Evolutionary conservation across 2,888 invertebrate genomes (phyloP).

Genomic region (Lithosia quadra): DNA sequence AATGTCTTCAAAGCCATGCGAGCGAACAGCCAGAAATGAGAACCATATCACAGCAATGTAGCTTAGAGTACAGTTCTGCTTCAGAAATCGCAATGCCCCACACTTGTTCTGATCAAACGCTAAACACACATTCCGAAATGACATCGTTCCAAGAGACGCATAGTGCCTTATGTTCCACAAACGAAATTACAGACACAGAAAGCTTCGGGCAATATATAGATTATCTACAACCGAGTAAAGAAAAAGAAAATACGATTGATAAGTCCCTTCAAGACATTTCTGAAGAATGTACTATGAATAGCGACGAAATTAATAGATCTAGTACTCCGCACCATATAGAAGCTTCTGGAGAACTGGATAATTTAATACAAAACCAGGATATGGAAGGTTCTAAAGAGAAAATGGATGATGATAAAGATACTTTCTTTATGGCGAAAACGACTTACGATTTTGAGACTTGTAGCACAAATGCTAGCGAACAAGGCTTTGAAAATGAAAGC

Average conservation of each 20-base stretch:
- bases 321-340: slow-evolving; percentile 70
- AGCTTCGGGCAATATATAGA: slow-evolving; percentile 84
- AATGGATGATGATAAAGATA: slow-evolving; percentile 73
- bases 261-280: slow-evolving; percentile 82
- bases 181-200: slow-evolving; percentile 84
- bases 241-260: slow-evolving; percentile 71
- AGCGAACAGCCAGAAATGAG: slow-evolving; percentile 84
- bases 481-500: slow-evolving; percentile 86
- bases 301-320: slow-evolving; percentile 74
- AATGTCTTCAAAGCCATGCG: slow-evolving; percentile 79
- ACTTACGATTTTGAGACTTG: slow-evolving; percentile 82
- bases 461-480: slow-evolving; percentile 81
- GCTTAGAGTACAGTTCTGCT: slow-evolving; percentile 90
- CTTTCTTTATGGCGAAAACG: slow-evolving; percentile 78
- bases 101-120: slow-evolving; percentile 83
- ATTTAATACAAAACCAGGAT: slow-evolving; percentile 68
- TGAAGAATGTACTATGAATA: slow-evolving; percentile 82
- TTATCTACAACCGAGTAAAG: slow-evolving; percentile 76
- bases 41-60: slow-evolving; percentile 91
- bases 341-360: slow-evolving; percentile 67
- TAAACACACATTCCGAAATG: slow-evolving; percentile 83
- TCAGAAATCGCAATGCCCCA: slow-evolving; percentile 85
- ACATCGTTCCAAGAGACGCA: slow-evolving; percentile 83
- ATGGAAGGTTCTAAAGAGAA: slow-evolving; percentile 71
- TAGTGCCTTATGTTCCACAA: slow-evolving; percentile 82